Conservation (phyloP, 1,140 invertebrate species). For the Conus betulinus region DNA sequence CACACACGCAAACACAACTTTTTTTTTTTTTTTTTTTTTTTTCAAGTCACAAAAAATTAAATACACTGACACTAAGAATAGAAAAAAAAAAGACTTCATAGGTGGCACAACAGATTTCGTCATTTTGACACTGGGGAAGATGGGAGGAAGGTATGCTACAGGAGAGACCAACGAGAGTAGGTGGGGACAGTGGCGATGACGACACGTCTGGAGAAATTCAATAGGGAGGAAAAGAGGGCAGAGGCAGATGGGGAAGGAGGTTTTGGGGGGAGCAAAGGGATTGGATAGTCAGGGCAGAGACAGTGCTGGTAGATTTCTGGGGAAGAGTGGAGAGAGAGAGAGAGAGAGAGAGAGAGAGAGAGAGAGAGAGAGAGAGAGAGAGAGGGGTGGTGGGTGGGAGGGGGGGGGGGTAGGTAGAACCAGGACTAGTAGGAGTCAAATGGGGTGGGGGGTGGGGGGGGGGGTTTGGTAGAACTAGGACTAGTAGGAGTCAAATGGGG, state of each 20-base stretch:
- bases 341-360: background rate
- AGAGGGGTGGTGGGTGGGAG: too few species aligned
- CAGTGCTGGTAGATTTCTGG: too few species aligned
- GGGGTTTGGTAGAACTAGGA: too few species aligned
- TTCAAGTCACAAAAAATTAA: background rate
- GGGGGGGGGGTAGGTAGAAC: too few species aligned
- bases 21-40: too few species aligned
- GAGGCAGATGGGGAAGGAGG: background rate
- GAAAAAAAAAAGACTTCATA: background rate
- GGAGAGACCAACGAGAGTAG: background rate
- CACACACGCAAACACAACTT: conserved; percentile 14
- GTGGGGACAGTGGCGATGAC: background rate
- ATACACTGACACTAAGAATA: background rate
- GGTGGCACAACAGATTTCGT: too few species aligned
- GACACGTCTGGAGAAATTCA: background rate
- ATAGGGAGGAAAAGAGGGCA: background rate
- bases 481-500: too few species aligned
- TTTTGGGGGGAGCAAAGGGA: background rate
- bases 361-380: background rate
- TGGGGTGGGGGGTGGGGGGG: too few species aligned
- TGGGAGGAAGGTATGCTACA: too few species aligned
- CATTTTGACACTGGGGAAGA: too few species aligned
- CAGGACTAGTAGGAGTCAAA: too few species aligned
- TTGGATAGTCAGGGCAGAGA: background rate
- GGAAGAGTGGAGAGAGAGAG: background rate